Conservation (phyloP, 2,888 invertebrate genomes). For the Nemotelus pantherinus region DNA sequence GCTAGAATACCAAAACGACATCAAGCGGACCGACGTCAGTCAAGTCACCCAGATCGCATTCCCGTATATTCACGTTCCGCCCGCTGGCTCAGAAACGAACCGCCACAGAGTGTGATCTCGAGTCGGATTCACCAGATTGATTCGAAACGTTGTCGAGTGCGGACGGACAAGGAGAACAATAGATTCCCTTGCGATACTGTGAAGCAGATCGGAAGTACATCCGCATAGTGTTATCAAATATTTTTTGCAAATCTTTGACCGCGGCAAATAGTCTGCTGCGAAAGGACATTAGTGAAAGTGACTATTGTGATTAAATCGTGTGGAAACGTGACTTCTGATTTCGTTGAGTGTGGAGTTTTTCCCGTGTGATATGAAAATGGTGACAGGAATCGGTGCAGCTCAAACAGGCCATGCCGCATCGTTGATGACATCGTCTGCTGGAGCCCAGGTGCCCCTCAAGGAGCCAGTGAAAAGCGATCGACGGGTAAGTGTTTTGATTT, state of each 20-base stretch:
- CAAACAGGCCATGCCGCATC: slow-evolving; percentile 59
- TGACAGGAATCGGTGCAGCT: slow-evolving; percentile 62
- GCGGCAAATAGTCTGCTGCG: neutral
- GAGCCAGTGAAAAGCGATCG: slow-evolving; percentile 63
- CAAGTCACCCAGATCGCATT: neutral
- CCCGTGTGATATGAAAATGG: slow-evolving; percentile 56
- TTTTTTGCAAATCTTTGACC: neutral
- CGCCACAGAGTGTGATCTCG: neutral
- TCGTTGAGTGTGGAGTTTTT: neutral
- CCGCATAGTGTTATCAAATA: neutral
- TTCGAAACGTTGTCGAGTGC: slow-evolving; percentile 15
- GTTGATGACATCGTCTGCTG: slow-evolving; percentile 56
- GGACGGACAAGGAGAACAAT: neutral
- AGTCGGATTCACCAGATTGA: slow-evolving; percentile 9
- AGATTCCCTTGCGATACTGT: neutral
- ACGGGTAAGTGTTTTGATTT: slow-evolving; percentile 60
- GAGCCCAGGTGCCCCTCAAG: slow-evolving; percentile 53
- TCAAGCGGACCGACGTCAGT: neutral
- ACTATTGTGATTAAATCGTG: neutral
- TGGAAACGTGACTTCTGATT: neutral
- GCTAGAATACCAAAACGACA: slow-evolving; percentile 15
- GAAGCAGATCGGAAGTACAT: neutral
- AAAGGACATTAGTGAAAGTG: neutral
- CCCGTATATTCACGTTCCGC: neutral
- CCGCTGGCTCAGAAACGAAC: neutral